phyloP scores from a whole-genome alignment of 2,888 invertebrate species.

The Hirtodrosophila cameraria region DNA sequence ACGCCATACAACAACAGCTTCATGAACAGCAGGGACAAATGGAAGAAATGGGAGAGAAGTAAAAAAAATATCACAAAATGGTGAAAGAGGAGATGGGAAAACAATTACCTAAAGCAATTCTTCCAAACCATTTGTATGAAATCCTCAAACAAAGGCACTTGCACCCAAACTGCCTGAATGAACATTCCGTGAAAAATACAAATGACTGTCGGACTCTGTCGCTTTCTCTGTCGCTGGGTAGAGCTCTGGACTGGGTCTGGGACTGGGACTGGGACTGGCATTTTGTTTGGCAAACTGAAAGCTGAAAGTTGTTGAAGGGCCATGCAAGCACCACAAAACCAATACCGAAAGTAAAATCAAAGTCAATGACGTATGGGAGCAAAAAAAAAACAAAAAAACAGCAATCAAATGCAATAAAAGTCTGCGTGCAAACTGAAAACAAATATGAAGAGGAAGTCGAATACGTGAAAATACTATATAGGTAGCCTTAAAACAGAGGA shows the following conservation, averaged over 20 bases:
- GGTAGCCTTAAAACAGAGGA: background rate
- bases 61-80: constrained; percentile 46
- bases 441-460: constrained; percentile 26
- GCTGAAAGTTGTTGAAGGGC: constrained; percentile 57
- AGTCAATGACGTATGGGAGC: constrained; percentile 60
- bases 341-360: constrained; percentile 70
- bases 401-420: constrained; percentile 62
- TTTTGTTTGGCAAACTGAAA: constrained; percentile 27
- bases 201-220: constrained; percentile 46
- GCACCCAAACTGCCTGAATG: constrained; percentile 50
- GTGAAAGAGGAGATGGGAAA: constrained; percentile 52
- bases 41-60: too few relatives aligned
- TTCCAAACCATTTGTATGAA: constrained; percentile 80
- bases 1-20: constrained; percentile 1
- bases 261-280: constrained; percentile 31
- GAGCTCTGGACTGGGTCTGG: constrained; percentile 30
- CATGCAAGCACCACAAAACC: constrained; percentile 50
- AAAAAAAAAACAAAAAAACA: constrained; percentile 30
- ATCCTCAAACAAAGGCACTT: constrained; percentile 82
- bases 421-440: constrained; percentile 25
- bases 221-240: too few relatives aligned
- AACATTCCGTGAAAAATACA: constrained; percentile 53
- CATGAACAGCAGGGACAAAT: constrained; percentile 2
- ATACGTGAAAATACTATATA: constrained; percentile 10
- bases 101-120: constrained; percentile 77